These are phyloP conservation scores for Aphodius sticticus DNA, from an alignment of 2,888 invertebrate genomes.

Conservation along the genomic window DNA sequence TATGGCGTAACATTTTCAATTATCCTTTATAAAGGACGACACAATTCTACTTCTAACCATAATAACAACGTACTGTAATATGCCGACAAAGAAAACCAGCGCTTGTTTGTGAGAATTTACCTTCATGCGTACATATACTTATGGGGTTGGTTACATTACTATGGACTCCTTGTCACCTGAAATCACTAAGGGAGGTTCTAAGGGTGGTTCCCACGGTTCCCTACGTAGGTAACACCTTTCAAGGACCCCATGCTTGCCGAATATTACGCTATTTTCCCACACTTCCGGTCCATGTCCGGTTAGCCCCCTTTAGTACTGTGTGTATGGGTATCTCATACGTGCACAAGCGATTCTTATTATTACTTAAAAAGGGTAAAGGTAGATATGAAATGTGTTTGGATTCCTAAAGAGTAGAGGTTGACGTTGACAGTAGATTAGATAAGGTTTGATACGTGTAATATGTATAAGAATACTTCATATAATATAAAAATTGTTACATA, in stretches of 20 bases:
- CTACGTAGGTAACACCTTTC: conserved; percentile 22
- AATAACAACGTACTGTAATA: background rate
- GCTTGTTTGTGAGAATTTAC: background rate
- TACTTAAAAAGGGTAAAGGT: background rate
- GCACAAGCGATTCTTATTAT: background rate
- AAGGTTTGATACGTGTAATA: background rate
- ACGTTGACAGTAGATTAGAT: background rate
- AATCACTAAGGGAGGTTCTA: background rate
- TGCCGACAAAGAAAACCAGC: background rate
- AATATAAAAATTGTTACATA: too few species aligned
- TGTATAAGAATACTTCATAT: too few species aligned
- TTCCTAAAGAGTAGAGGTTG: background rate
- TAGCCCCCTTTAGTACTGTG: background rate
- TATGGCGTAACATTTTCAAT: too few species aligned
- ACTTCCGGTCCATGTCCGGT: conserved; percentile 4
- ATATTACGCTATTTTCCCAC: conserved; percentile 19
- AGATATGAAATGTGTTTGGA: background rate
- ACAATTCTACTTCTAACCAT: background rate
- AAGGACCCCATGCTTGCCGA: background rate
- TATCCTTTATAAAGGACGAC: background rate
- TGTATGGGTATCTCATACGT: background rate
- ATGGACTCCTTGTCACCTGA: background rate
- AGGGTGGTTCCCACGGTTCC: conserved; percentile 16
- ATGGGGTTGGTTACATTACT: background rate
- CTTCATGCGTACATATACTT: too few species aligned